Evolutionary conservation across 2,888 invertebrate genomes (phyloP).

Genomic region (Sesamia inferens): DNA sequence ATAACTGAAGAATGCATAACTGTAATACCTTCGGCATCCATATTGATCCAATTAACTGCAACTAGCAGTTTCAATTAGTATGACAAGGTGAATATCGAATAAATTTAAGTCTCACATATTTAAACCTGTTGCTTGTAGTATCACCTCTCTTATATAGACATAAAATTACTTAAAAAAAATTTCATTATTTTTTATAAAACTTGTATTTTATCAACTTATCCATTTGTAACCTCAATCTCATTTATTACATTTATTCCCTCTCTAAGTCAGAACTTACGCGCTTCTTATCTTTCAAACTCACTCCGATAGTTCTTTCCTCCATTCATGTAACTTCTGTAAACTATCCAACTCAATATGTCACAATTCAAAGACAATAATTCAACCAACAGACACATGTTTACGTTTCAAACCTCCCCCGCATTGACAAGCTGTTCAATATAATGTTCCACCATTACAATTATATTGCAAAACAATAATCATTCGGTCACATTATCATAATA

Average conservation of each 20-base stretch:
- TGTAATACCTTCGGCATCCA: slow-evolving; percentile 24
- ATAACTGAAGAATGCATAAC: slow-evolving; percentile 22
- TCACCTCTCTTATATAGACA: not conserved
- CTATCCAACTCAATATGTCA: no score
- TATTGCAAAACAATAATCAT: slow-evolving; percentile 54
- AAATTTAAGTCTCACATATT: slow-evolving; percentile 23
- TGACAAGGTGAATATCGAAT: slow-evolving; percentile 57
- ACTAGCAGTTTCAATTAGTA: slow-evolving; percentile 55
- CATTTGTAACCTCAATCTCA: not conserved
- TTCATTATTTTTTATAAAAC: slow-evolving; percentile 1
- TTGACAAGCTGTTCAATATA: slow-evolving; percentile 47
- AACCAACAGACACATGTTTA: slow-evolving; percentile 4
- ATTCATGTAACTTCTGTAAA: no score
- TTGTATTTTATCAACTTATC: not conserved
- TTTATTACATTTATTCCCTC: not conserved
- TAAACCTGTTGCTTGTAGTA: slow-evolving; percentile 37
- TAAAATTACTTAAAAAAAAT: slow-evolving; percentile 16
- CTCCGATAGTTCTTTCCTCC: not conserved
- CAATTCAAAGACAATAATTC: slow-evolving; percentile 12
- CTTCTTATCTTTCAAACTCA: not conserved
- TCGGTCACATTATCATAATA: slow-evolving; percentile 54
- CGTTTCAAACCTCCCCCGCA: slow-evolving; percentile 10
- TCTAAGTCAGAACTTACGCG: not conserved
- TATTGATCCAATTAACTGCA: slow-evolving; percentile 52
- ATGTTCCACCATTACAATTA: slow-evolving; percentile 35